Percentiles rank a stretch among this genome's conserved stretches.
phyloP scores from a whole-genome alignment of 2,113 vertebrate species.

The Dasyornis broadbenti region DNA sequence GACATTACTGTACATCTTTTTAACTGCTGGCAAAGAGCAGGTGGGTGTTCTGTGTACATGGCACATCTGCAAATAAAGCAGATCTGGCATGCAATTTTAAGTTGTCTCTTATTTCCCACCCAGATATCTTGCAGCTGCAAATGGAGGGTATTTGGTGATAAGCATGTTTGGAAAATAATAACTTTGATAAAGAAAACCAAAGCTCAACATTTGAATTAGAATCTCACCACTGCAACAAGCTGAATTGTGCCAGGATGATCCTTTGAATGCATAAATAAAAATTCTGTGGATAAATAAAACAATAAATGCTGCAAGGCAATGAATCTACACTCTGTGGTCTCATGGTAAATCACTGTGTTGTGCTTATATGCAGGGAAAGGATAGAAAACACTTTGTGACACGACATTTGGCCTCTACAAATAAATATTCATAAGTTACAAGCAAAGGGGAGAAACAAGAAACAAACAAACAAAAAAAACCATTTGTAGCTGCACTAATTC shows the following conservation, averaged over 20 bases:
- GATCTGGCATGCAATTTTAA: background rate
- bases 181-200: background rate
- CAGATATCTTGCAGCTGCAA: background rate
- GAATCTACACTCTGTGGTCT: background rate
- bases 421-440: background rate
- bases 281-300: background rate
- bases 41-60: background rate
- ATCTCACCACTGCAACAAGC: background rate
- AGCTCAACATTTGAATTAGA: background rate
- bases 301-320: background rate
- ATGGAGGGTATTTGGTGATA: background rate
- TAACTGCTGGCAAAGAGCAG: background rate
- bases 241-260: background rate
- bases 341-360: background rate
- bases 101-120: background rate
- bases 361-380: background rate
- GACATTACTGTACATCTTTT: background rate
- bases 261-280: background rate
- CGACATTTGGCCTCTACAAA: background rate
- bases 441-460: background rate
- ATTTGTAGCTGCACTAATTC: conserved; percentile 18
- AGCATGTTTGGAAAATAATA: background rate
- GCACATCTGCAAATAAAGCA: background rate
- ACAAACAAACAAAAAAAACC: background rate
- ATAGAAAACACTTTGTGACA: background rate